These are phyloP conservation scores for Grammomys dolichurus DNA, from an alignment of 2,113 vertebrate genomes.

Conservation along the genomic window DNA sequence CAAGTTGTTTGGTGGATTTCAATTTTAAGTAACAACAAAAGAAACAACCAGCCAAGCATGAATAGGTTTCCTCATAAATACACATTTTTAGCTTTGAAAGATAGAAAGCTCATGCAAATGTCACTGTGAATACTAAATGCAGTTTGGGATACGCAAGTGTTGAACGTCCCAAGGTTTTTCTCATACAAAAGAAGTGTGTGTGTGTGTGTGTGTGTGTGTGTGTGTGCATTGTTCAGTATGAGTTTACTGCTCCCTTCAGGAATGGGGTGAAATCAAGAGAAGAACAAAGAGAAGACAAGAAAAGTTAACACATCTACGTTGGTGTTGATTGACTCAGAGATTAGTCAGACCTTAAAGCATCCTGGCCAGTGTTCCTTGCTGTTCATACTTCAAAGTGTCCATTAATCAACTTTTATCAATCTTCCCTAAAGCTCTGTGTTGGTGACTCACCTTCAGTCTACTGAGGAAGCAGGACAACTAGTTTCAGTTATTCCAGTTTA, in stretches of 20 bases:
- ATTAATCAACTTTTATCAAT: not conserved
- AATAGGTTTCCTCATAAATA: conserved; percentile 37
- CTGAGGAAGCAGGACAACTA: not conserved
- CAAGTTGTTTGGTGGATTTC: not conserved
- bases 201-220: not conserved
- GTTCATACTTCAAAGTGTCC: not conserved
- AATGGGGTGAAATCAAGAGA: not conserved
- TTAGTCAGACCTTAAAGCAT: not conserved
- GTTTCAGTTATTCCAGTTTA: not conserved
- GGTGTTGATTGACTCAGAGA: not conserved
- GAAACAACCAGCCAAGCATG: conserved; percentile 39
- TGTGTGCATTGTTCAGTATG: not conserved
- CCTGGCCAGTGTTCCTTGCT: not conserved
- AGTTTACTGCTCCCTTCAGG: not conserved
- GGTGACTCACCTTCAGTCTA: not conserved
- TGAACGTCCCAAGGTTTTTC: not conserved
- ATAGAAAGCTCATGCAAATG: conserved; percentile 40
- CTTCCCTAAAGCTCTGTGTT: not conserved
- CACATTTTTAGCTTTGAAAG: conserved; percentile 43
- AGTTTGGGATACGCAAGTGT: conserved; percentile 9
- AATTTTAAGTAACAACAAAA: conserved; percentile 65
- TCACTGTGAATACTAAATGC: conserved; percentile 51
- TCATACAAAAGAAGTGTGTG: not conserved
- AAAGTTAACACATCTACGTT: not conserved
- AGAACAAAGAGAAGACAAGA: not conserved